Conservation (phyloP, 2,888 invertebrate genomes). For the Ecdyonurus torrentis region DNA sequence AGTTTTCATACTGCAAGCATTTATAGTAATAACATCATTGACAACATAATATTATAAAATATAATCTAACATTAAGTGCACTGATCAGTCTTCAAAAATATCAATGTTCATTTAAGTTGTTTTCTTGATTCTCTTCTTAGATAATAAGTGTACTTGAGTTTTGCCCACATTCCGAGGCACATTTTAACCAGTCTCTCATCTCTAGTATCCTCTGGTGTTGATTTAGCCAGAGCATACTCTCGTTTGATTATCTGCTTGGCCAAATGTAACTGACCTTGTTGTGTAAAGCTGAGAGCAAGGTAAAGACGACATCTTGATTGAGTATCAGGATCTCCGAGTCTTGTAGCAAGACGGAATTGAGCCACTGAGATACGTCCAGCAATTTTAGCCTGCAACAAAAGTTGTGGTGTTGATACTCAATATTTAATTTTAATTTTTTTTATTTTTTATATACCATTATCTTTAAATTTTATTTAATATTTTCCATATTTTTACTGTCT, state of each 20-base stretch:
- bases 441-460: slow-evolving; percentile 1
- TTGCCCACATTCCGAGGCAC: slow-evolving; percentile 79
- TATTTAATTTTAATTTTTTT: slow-evolving; percentile 11
- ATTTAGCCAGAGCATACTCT: slow-evolving; percentile 32
- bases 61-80: too few relatives aligned
- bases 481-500: too few relatives aligned
- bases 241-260: slow-evolving; percentile 38
- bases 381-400: slow-evolving; percentile 54
- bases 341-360: slow-evolving; percentile 64
- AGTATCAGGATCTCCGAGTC: slow-evolving; percentile 65
- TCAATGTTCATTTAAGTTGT: too few relatives aligned
- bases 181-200: slow-evolving; percentile 56
- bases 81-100: too few relatives aligned
- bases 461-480: background rate
- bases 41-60: too few relatives aligned
- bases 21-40: too few relatives aligned
- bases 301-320: slow-evolving; percentile 73
- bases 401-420: too few relatives aligned
- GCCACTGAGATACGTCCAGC: slow-evolving; percentile 76
- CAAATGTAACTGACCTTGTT: slow-evolving; percentile 47
- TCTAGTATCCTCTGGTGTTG: slow-evolving; percentile 20
- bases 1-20: too few relatives aligned
- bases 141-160: slow-evolving; percentile 42
- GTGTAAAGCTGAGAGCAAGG: slow-evolving; percentile 72
- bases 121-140: too few relatives aligned